A percentile compares a stretch with the other conserved stretches of the same genome.
phyloP scores from a whole-genome alignment of 1,140 invertebrate genomes.

The Argopecten irradians region DNA sequence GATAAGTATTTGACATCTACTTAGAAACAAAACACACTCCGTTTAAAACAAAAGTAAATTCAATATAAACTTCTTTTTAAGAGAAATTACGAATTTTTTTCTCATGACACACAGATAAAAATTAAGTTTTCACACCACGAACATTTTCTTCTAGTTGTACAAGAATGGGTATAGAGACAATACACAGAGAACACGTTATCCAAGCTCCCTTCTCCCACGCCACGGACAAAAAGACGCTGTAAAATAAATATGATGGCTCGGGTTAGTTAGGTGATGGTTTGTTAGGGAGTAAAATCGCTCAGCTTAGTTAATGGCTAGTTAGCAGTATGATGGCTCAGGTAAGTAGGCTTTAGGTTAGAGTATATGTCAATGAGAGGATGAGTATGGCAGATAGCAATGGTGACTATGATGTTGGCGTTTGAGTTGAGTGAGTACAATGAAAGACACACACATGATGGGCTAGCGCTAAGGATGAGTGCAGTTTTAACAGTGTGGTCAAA shows the following conservation, averaged over 20 bases:
- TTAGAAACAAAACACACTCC: not conserved
- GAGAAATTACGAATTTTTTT: not conserved
- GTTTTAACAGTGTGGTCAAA: not conserved
- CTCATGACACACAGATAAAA: not conserved
- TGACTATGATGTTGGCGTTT: not conserved
- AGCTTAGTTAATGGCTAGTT: too few relatives aligned
- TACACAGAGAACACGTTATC: not conserved
- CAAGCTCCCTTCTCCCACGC: not conserved
- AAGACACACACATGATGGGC: not conserved
- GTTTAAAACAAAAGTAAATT: not conserved
- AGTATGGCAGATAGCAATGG: too few relatives aligned
- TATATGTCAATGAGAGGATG: not conserved
- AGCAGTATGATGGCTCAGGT: too few relatives aligned
- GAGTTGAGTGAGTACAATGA: not conserved
- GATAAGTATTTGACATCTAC: not conserved
- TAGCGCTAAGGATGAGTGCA: not conserved
- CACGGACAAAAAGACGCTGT: not conserved
- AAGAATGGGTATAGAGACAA: constrained; percentile 12
- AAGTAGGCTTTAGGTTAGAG: not conserved
- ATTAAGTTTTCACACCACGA: not conserved
- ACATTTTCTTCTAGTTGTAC: not conserved
- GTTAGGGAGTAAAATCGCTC: too few relatives aligned
- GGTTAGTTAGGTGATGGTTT: too few relatives aligned
- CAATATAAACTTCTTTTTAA: not conserved
- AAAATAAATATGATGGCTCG: constrained; percentile 23